A percentile compares a stretch with the other conserved stretches of the same genome.
Evolutionary conservation across 2,797 vertebrate species (phyloP).

Genomic region (Helarctos malayanus): DNA sequence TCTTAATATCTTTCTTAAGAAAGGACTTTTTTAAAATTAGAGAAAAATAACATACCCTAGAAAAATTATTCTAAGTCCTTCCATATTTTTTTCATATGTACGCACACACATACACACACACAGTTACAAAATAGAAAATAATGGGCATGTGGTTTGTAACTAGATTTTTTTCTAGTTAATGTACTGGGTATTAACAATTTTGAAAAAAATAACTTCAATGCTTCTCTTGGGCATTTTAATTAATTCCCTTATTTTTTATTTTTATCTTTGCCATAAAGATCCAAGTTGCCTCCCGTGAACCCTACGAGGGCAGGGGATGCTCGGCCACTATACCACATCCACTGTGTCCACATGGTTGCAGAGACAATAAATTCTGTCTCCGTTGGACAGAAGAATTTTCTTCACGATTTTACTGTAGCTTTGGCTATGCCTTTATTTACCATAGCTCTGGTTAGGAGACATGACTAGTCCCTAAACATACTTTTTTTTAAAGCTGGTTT

Average conservation of each 20-base stretch:
- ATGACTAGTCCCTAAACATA: neutral
- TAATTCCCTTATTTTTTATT: neutral
- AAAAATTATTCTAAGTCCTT: slow-evolving; percentile 11
- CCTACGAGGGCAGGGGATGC: neutral
- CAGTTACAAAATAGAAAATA: slow-evolving; percentile 28
- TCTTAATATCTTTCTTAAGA: slow-evolving; percentile 30
- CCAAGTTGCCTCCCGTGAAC: neutral
- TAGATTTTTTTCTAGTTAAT: neutral
- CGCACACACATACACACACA: neutral
- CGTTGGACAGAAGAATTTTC: neutral
- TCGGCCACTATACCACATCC: too few species aligned
- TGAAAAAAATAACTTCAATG: neutral
- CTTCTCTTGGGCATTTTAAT: slow-evolving; percentile 13
- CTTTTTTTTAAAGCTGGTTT: neutral
- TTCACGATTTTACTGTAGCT: neutral
- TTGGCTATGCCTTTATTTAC: neutral
- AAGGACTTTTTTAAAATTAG: neutral
- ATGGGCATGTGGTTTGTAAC: neutral
- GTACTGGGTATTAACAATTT: neutral
- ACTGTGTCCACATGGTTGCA: neutral
- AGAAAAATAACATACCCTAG: neutral
- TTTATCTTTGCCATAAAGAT: neutral
- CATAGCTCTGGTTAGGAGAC: neutral
- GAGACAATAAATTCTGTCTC: neutral
- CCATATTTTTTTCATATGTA: neutral